phyloP scores from a whole-genome alignment of 2,888 invertebrate species.

The Lithophane ornitopus region DNA sequence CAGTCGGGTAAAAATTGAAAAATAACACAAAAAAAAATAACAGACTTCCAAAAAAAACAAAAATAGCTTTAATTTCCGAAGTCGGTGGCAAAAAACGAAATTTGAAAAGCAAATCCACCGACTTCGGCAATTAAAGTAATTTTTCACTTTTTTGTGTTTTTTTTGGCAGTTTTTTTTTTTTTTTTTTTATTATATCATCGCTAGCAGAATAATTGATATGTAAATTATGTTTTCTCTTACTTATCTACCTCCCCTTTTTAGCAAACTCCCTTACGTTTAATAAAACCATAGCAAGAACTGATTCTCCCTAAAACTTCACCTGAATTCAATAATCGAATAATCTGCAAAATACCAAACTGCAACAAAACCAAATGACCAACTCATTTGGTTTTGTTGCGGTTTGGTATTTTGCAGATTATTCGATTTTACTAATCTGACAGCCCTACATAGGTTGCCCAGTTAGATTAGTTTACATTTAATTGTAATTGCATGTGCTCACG shows the following conservation, averaged over 20 bases:
- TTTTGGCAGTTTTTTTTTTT: no score
- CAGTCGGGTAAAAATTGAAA: no score
- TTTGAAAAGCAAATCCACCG: no score
- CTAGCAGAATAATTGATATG: background rate
- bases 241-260: background rate
- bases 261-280: background rate
- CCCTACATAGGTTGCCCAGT: conserved; percentile 15
- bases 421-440: background rate
- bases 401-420: background rate
- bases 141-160: no score
- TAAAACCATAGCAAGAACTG: background rate
- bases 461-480: conserved; percentile 39
- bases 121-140: no score
- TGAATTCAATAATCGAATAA: background rate
- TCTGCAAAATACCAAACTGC: no score
- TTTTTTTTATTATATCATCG: background rate
- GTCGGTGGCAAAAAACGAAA: no score
- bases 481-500: conserved; percentile 34
- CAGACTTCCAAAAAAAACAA: no score
- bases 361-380: no score
- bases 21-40: no score
- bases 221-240: background rate
- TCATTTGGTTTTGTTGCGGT: background rate
- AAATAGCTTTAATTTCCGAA: no score
- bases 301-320: background rate